phyloP scores from a whole-genome alignment of 2,113 vertebrate genomes.

The Bos javanicus region DNA sequence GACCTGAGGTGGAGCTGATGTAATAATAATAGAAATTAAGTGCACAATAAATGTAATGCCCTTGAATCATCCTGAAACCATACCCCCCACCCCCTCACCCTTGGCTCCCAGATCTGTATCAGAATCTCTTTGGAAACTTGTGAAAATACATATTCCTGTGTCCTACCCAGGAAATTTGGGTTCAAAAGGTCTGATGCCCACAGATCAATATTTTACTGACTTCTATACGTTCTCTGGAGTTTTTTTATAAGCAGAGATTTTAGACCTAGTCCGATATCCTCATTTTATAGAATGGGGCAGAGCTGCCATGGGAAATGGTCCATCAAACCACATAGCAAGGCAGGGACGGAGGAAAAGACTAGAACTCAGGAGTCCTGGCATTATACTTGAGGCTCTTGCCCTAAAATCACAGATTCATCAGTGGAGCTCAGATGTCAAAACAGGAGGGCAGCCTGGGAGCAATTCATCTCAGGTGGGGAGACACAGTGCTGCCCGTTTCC shows the following conservation, averaged over 20 bases:
- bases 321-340: not conserved
- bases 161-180: not conserved
- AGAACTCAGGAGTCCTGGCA: not conserved
- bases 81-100: not conserved
- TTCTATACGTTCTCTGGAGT: not conserved
- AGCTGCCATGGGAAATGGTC: not conserved
- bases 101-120: not conserved
- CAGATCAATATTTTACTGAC: not conserved
- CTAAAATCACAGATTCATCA: not conserved
- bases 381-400: not conserved
- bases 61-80: not conserved
- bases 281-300: not conserved
- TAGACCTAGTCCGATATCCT: not conserved
- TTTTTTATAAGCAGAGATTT: not conserved
- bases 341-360: not conserved
- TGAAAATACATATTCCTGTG: not conserved
- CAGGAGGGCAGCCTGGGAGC: not conserved
- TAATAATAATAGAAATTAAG: not conserved
- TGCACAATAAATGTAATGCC: not conserved
- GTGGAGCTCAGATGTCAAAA: not conserved
- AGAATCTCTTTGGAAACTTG: not conserved
- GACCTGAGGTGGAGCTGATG: not conserved
- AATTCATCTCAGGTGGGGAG: slow-evolving; percentile 57
- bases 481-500: not conserved
- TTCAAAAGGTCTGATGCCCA: not conserved